Evolutionary conservation across 2,113 vertebrate species (phyloP).

Genomic region (Nicator chloris): DNA sequence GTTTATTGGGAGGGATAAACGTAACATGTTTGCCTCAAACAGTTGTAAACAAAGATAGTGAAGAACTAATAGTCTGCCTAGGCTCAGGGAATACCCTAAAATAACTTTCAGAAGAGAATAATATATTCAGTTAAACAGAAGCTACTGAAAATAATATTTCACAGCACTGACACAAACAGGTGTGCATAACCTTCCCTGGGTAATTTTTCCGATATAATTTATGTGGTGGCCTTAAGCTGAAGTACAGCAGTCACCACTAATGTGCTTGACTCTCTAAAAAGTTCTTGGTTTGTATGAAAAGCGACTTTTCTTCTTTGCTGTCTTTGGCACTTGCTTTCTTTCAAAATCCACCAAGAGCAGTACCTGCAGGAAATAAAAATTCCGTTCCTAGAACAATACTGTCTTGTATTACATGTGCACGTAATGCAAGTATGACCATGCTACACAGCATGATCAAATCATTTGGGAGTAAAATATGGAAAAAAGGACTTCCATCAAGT

Average conservation of each 20-base stretch:
- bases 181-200: not conserved
- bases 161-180: not conserved
- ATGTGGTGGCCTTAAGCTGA: not conserved
- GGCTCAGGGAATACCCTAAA: not conserved
- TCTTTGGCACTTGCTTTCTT: not conserved
- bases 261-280: not conserved
- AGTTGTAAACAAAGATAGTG: not conserved
- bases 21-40: not conserved
- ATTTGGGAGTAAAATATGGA: not conserved
- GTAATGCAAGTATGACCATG: not conserved
- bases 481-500: not conserved
- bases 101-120: not conserved
- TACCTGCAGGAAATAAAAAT: not conserved
- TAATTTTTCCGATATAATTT: conserved; percentile 18
- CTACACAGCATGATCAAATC: not conserved
- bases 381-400: not conserved
- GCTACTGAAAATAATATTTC: not conserved
- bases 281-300: not conserved
- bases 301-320: not conserved
- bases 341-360: not conserved
- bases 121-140: not conserved
- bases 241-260: not conserved
- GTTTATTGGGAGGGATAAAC: not conserved
- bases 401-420: not conserved
- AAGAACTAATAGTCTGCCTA: not conserved